These are phyloP conservation scores for Axea sp. DNA, from an alignment of 2,888 invertebrate genomes.

Conservation along the genomic window DNA sequence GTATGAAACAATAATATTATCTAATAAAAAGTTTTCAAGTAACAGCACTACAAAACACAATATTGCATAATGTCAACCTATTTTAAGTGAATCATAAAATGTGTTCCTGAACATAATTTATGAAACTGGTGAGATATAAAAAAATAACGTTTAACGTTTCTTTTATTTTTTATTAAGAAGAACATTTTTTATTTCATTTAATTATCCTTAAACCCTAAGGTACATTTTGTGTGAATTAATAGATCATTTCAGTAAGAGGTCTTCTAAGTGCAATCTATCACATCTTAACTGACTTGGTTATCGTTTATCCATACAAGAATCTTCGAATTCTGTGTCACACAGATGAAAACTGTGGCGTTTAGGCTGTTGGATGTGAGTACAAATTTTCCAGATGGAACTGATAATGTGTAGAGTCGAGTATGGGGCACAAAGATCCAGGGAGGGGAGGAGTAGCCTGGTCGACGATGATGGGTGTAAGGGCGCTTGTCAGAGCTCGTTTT, in stretches of 20 bases:
- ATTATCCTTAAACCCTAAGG: no score
- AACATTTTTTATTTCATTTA: no score
- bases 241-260: slow-evolving; percentile 30
- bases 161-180: no score
- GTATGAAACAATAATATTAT: slow-evolving; percentile 5
- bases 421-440: slow-evolving; percentile 30
- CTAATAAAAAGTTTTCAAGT: slow-evolving; percentile 5
- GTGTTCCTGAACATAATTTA: no score
- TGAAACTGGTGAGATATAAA: no score
- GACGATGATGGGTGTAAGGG: slow-evolving; percentile 78
- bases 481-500: slow-evolving; percentile 76
- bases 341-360: slow-evolving; percentile 41
- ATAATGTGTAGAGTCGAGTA: slow-evolving; percentile 57
- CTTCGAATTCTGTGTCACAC: slow-evolving; percentile 43
- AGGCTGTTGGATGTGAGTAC: slow-evolving; percentile 4
- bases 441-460: slow-evolving; percentile 66
- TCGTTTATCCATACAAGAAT: slow-evolving; percentile 37
- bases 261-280: slow-evolving; percentile 47
- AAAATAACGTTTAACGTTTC: no score
- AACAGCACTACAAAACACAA: neutral
- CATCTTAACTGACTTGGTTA: slow-evolving; percentile 21
- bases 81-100: no score
- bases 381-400: slow-evolving; percentile 41
- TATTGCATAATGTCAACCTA: no score
- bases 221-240: no score